Evolutionary conservation across 2,113 vertebrate species (phyloP).

Genomic region (Isurus oxyrinchus): DNA sequence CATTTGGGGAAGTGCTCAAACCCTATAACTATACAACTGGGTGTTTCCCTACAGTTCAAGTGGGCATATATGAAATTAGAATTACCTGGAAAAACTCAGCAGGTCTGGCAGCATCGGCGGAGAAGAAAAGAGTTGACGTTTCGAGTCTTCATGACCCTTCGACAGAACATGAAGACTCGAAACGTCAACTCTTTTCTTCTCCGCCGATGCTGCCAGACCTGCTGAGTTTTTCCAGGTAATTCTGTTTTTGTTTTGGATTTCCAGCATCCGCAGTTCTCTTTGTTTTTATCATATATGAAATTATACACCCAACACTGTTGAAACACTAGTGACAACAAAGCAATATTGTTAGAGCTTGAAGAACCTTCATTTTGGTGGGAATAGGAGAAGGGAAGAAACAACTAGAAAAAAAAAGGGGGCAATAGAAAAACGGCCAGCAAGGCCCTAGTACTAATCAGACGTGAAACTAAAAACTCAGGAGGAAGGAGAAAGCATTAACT

Average conservation of each 20-base stretch:
- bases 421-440: neutral
- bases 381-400: neutral
- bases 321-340: neutral
- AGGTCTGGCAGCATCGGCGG: too few species aligned
- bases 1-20: neutral
- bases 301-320: neutral
- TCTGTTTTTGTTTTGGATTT: too few species aligned
- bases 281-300: too few species aligned
- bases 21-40: neutral
- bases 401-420: neutral
- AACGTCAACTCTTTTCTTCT: too few species aligned
- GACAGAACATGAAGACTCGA: too few species aligned
- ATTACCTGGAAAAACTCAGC: too few species aligned
- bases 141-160: too few species aligned
- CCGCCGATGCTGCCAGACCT: too few species aligned
- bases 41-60: neutral
- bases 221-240: too few species aligned
- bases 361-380: neutral
- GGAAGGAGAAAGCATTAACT: neutral
- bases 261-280: too few species aligned
- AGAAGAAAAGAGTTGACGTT: too few species aligned
- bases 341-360: neutral
- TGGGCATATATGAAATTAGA: neutral
- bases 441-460: neutral
- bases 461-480: neutral